Conservation (phyloP, 2,888 invertebrate genomes). For the Melitaea athalia region DNA sequence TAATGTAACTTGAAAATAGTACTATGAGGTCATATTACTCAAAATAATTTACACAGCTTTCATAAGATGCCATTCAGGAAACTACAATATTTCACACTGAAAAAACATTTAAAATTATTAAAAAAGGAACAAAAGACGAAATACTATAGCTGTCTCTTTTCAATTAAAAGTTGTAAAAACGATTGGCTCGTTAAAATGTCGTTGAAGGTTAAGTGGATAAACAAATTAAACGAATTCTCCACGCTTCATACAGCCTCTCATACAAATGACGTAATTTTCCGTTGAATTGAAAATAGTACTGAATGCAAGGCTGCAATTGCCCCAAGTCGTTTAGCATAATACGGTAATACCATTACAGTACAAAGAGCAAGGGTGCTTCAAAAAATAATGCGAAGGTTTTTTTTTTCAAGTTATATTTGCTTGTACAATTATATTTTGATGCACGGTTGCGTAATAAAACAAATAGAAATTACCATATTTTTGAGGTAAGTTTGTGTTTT, state of each 20-base stretch:
- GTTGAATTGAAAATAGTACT: conserved; percentile 63
- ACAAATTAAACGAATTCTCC: conserved; percentile 43
- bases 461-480: background rate
- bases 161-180: conserved; percentile 35
- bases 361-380: conserved; percentile 48
- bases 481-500: background rate
- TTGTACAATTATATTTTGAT: background rate
- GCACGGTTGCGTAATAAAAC: background rate
- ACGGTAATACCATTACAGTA: conserved; percentile 69
- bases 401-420: conserved; percentile 7
- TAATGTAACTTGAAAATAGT: no score
- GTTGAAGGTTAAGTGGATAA: conserved; percentile 43
- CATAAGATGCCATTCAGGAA: no score
- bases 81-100: no score
- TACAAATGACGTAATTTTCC: conserved; percentile 60
- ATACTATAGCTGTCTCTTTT: conserved; percentile 21
- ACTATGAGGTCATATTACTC: no score
- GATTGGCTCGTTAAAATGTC: conserved; percentile 40
- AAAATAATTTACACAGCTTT: no score
- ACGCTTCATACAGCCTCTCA: conserved; percentile 56
- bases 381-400: conserved; percentile 29
- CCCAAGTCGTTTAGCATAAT: conserved; percentile 73
- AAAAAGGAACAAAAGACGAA: background rate
- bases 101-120: no score
- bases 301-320: conserved; percentile 71